Evolutionary conservation across 2,888 invertebrate genomes (phyloP), one percentile per base, ranked within the genome.

Genomic region (Callyntrura sp.): DNA sequence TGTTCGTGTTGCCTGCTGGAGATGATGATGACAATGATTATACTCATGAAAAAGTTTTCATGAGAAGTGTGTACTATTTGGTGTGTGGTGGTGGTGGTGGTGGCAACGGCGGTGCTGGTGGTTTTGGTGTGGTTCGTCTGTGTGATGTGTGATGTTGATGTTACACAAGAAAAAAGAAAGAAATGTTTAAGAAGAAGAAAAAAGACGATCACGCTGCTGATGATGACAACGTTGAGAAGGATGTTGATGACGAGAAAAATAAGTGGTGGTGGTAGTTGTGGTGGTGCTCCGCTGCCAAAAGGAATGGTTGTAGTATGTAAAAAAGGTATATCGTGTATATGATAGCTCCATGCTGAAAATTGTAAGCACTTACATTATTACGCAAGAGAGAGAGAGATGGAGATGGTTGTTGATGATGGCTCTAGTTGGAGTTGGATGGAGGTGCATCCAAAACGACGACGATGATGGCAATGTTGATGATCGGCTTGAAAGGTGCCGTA

Each of bases 401-500:
- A n/a, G n/a, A n/a, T n/a, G n/a, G n/a, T 68, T 28, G 79, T n/a
- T 62, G 83, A 65, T 83, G 83, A 85, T 85, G 73, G 45, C 25
- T 83, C 35, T 73, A 35, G 35, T 35, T 35, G 85, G 60, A 55
- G 70, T 57, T 48, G 23, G 45, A 23, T 57, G 57, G 55, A 57
- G 73, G 85, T 55, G 82, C 62, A 60, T 45, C 62, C 55, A 62
- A 17, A 83, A 83, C 48, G 51, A 68, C 51, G 68, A 68, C 12
- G 85, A 73, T 43, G 35, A 76, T 73, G 76, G 62, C 55, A 84
- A 84, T 83, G 84, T 23, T 88, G 83, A 88, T 88, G 82, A 88
- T 83, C 82, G 55, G 48, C 83, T 88, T 84, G 88, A 88, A 88
- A 88, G 88, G 88, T 88, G 88, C 84, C 51, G 78, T 84, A 88